These are phyloP conservation scores for Ictidomys tridecemlineatus DNA, from an alignment of 2,113 vertebrate species.

Conservation along the genomic window DNA sequence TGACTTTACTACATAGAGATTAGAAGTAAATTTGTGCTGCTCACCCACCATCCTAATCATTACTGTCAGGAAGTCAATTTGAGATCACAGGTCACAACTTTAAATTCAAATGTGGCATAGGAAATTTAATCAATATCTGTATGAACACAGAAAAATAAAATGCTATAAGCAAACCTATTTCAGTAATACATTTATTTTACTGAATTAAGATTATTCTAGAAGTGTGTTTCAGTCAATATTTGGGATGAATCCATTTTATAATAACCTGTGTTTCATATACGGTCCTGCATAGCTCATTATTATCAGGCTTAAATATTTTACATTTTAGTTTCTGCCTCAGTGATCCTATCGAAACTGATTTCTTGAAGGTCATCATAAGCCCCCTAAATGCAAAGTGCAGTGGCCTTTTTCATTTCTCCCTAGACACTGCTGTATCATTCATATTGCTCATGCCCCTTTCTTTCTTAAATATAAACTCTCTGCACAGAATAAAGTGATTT, in stretches of 20 bases:
- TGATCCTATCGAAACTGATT: neutral
- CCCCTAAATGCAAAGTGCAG: neutral
- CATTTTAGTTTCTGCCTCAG: constrained; percentile 14
- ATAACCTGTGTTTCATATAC: neutral
- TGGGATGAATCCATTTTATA: constrained; percentile 3
- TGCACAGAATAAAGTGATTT: neutral
- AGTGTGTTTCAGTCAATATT: constrained; percentile 32
- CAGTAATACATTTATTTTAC: neutral
- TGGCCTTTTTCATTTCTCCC: neutral
- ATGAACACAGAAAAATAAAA: neutral
- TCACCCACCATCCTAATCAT: constrained; percentile 82
- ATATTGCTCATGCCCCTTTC: fast-evolving
- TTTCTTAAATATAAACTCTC: neutral
- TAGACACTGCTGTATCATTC: neutral
- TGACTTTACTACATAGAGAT: constrained; percentile 76
- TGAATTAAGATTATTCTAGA: constrained; percentile 35
- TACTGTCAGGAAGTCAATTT: constrained; percentile 88
- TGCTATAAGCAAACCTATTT: neutral
- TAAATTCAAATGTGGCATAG: constrained; percentile 80
- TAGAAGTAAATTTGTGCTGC: constrained; percentile 82
- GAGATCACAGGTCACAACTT: constrained; percentile 84
- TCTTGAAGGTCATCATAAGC: neutral
- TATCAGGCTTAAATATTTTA: constrained; percentile 35
- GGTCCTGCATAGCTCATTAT: neutral
- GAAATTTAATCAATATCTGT: constrained; percentile 70